A percentile compares a stretch with the other conserved stretches of the same genome.
These are phyloP conservation scores for Pseudotriccus pelzelni DNA, from an alignment of 2,797 vertebrate genomes.

Conservation along the genomic window DNA sequence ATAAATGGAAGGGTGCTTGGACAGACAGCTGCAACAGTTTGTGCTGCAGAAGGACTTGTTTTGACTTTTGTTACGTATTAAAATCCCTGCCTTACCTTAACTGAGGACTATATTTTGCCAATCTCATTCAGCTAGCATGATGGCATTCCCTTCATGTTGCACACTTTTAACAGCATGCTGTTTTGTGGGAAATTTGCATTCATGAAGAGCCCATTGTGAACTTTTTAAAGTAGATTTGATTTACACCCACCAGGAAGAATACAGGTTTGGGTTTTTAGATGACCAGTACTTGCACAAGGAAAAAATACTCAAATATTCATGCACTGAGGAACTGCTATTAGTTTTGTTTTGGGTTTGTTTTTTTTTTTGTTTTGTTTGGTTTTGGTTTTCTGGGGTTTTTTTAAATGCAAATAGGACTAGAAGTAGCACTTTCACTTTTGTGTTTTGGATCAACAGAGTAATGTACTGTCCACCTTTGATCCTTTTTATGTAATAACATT, in stretches of 20 bases:
- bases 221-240: conserved; percentile 73
- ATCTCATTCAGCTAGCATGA: conserved; percentile 87
- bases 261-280: conserved; percentile 70
- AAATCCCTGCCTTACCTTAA: conserved; percentile 95
- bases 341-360: conserved; percentile 62
- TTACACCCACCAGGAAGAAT: conserved; percentile 73
- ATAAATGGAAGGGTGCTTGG: conserved; percentile 64
- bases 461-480: conserved; percentile 62
- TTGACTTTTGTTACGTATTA: conserved; percentile 80
- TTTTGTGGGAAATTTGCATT: conserved; percentile 86
- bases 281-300: conserved; percentile 78
- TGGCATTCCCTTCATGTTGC: conserved; percentile 85
- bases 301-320: conserved; percentile 75
- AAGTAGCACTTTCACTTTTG: conserved; percentile 81
- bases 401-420: conserved; percentile 71
- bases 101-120: conserved; percentile 89
- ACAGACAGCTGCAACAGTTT: conserved; percentile 73
- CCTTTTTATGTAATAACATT: conserved; percentile 58
- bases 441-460: conserved; percentile 71
- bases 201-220: conserved; percentile 84
- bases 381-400: neutral
- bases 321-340: conserved; percentile 80
- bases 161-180: conserved; percentile 93
- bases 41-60: conserved; percentile 77
- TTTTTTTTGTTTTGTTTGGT: neutral